Evolutionary conservation across 2,113 vertebrate species (phyloP), one percentile per base, ranked within the genome.

Genomic region (Cheilinus undulatus): DNA sequence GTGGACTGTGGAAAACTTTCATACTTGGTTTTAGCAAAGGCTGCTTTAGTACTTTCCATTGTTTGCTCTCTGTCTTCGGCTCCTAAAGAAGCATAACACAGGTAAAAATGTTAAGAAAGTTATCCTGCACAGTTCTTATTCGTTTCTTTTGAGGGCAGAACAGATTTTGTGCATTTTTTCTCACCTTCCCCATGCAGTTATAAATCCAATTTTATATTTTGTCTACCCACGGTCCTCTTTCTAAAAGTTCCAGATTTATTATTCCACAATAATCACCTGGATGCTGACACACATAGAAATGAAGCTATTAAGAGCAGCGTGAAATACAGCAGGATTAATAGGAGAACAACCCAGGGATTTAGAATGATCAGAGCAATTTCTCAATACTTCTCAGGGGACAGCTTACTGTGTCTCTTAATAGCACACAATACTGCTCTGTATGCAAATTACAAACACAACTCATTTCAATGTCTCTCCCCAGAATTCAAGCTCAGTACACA

Each of bases 301-400:
- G 6, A 67, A 56, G 63, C 59, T 76, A 80, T 87, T 83, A 82
- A 67, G 26, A 48, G 32, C 28, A 45, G 74, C 32, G 15, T 65
- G 63, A 78, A 85, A 75, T 32, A 20, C 6, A 28, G 26, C 40
- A 65, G 72, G 69, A 87, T 86, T 76, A 85, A 73, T 65, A 69
- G 57, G 14, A 76, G 63, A 87, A 66, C 72, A 59, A 88, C 86
- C 51, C 15, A 28, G 51, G 82, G 61, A 82, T 82, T 88, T 77
- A 72, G 14, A 76, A 72, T 78, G 36, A 76, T 74, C 32, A 65
- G 15, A 50, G 52, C 56, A 27, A 51, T 69, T 85, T 59, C 62
- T 79, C 65, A 82, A 11, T 42, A 4, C 58, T 53, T 80, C 53
- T 75, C 71, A 65, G 54, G 50, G 65, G 69, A 76, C 19, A 38